Percentiles rank a stretch among this genome's conserved stretches.
These are phyloP conservation scores for Glossophaga mutica DNA, from an alignment of 2,797 vertebrate genomes.

Conservation along the genomic window DNA sequence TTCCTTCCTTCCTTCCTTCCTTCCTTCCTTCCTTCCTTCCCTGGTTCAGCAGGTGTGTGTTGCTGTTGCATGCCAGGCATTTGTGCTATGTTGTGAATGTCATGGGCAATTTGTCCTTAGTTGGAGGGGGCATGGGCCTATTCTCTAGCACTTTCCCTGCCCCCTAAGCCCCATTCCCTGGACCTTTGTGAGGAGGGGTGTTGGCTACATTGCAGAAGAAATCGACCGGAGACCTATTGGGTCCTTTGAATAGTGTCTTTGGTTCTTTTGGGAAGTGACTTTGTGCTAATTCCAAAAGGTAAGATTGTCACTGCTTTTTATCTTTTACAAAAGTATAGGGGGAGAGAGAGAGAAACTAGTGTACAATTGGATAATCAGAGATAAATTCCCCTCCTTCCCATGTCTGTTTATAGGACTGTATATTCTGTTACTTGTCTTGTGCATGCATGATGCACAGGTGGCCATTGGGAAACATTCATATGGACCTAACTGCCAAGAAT, in stretches of 20 bases:
- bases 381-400: too few relatives aligned
- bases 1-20: accelerated
- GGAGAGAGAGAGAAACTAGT: not conserved
- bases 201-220: not conserved
- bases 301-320: not conserved
- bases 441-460: accelerated
- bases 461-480: not conserved
- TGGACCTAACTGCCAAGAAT: not conserved
- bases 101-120: not conserved
- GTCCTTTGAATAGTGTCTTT: not conserved
- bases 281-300: not conserved
- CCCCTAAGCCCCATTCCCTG: not conserved
- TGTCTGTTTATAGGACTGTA: not conserved
- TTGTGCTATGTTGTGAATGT: not conserved
- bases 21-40: accelerated
- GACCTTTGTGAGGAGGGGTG: not conserved
- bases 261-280: not conserved
- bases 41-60: not conserved
- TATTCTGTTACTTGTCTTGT: accelerated
- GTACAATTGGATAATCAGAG: not conserved
- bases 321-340: not conserved
- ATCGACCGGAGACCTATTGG: not conserved
- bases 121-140: too few relatives aligned
- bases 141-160: not conserved
- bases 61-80: accelerated